Conservation (phyloP, 2,888 invertebrate species). For the Drosophila austrosaltans region DNA sequence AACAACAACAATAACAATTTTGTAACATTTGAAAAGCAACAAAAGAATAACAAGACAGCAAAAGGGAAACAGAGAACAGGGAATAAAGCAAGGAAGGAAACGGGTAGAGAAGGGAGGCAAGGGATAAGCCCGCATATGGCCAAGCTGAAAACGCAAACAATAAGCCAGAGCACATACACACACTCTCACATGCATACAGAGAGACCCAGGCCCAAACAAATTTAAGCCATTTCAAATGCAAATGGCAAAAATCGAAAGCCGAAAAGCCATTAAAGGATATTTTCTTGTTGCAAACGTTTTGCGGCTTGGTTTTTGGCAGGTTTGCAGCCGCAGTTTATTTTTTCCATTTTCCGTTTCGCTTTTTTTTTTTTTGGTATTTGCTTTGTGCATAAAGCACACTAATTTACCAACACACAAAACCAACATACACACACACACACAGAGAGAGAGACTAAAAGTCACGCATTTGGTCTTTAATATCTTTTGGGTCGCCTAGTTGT, state of each 20-base stretch:
- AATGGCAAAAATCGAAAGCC: slow-evolving; percentile 57
- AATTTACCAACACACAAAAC: slow-evolving; percentile 25
- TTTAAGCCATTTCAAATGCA: slow-evolving; percentile 61
- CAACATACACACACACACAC: not conserved
- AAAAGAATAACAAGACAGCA: slow-evolving; percentile 10
- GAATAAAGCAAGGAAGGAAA: not conserved
- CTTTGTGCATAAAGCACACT: slow-evolving; percentile 56
- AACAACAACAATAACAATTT: slow-evolving; percentile 40
- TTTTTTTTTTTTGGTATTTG: slow-evolving; percentile 38
- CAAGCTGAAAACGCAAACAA: slow-evolving; percentile 30
- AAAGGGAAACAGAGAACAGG: not conserved
- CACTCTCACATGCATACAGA: not conserved
- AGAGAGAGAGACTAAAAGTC: slow-evolving; percentile 14
- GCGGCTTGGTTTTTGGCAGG: slow-evolving; percentile 32
- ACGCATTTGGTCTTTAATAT: slow-evolving; percentile 55
- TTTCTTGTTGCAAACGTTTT: slow-evolving; percentile 61
- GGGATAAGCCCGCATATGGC: slow-evolving; percentile 21
- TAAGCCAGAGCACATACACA: slow-evolving; percentile 6
- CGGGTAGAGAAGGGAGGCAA: not conserved
- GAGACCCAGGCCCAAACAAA: slow-evolving; percentile 1
- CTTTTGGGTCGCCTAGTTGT: slow-evolving; percentile 52
- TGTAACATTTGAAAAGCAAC: not conserved
- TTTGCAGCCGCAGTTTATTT: slow-evolving; percentile 28
- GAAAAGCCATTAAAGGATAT: slow-evolving; percentile 55
- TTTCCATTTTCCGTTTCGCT: slow-evolving; percentile 8